A percentile compares a stretch with the other conserved stretches of the same genome.
phyloP scores from a whole-genome alignment of 92 coral and sea anemone species.

The Muricea muricata region DNA sequence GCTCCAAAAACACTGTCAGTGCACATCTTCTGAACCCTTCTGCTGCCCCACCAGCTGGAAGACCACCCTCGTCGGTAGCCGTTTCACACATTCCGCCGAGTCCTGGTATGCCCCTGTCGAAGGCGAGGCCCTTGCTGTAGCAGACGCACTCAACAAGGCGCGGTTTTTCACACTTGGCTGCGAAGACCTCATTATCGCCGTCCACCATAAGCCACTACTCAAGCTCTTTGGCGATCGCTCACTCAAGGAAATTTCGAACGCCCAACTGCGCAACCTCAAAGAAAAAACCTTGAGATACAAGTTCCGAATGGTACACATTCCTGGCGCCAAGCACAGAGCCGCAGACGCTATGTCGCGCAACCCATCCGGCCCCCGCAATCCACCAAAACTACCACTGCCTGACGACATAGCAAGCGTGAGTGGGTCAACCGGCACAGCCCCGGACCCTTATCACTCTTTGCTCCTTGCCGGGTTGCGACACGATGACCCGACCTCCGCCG shows the following conservation, averaged over 20 bases:
- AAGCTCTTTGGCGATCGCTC: slow-evolving; percentile 28
- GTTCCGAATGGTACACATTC: neutral
- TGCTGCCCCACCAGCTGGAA: slow-evolving; percentile 23
- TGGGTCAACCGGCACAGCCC: neutral
- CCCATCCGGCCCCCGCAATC: neutral
- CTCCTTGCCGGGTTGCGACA: neutral
- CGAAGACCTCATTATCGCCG: slow-evolving; percentile 14
- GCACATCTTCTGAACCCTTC: slow-evolving; percentile 31
- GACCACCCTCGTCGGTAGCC: neutral
- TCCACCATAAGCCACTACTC: slow-evolving; percentile 24
- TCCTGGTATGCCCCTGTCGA: slow-evolving; percentile 26
- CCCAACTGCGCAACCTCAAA: slow-evolving; percentile 12
- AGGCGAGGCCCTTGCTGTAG: slow-evolving; percentile 38
- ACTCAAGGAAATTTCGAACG: slow-evolving; percentile 20
- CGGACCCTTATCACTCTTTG: neutral
- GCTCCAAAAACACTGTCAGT: slow-evolving; percentile 30
- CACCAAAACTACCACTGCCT: neutral
- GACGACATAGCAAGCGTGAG: neutral
- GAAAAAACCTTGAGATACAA: slow-evolving; percentile 11
- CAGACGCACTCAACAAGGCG: slow-evolving; percentile 22
- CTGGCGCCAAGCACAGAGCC: no score
- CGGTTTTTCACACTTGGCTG: slow-evolving; percentile 27
- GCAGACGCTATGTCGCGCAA: slow-evolving; percentile 8
- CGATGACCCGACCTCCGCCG: neutral
- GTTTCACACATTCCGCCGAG: slow-evolving; percentile 18